Percentiles rank a stretch among this genome's conserved stretches.
Conservation (phyloP, 2,888 invertebrate genomes). For the Sturmia bella region DNA sequence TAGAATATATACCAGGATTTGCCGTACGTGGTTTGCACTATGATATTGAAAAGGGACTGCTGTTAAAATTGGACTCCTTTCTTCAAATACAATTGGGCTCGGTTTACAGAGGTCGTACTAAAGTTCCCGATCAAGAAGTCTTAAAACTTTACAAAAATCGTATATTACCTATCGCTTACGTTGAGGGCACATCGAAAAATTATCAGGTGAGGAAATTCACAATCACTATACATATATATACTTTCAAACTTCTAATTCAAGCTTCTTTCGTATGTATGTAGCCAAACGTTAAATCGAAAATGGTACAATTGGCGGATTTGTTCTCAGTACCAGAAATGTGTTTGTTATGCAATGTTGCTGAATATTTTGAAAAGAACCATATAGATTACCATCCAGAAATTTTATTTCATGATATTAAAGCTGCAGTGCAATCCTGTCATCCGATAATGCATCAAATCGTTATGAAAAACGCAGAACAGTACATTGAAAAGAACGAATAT, state of each 20-base stretch:
- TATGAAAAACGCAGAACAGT: slow-evolving; percentile 90
- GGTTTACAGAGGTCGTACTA: slow-evolving; percentile 93
- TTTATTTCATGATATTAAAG: slow-evolving; percentile 95
- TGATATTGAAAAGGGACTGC: slow-evolving; percentile 96
- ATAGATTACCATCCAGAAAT: slow-evolving; percentile 98
- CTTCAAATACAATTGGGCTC: slow-evolving; percentile 97
- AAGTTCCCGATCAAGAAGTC: slow-evolving; percentile 92
- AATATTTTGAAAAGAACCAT: slow-evolving; percentile 93
- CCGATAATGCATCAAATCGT: slow-evolving; percentile 95
- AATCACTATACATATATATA: too few relatives aligned
- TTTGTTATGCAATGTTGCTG: slow-evolving; percentile 94
- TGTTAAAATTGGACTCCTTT: slow-evolving; percentile 97
- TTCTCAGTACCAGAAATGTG: slow-evolving; percentile 99
- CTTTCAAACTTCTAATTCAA: background rate
- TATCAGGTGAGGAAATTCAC: slow-evolving; percentile 84
- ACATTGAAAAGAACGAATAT: slow-evolving; percentile 89
- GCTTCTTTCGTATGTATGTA: slow-evolving; percentile 66
- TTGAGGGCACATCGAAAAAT: slow-evolving; percentile 89
- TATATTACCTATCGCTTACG: slow-evolving; percentile 93
- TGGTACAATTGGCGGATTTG: slow-evolving; percentile 97
- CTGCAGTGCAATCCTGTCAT: slow-evolving; percentile 93
- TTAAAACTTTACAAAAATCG: slow-evolving; percentile 91
- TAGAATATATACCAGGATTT: slow-evolving; percentile 95
- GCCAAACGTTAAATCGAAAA: slow-evolving; percentile 83
- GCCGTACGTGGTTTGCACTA: slow-evolving; percentile 98